Percentiles rank a stretch among this genome's conserved stretches.
These are phyloP conservation scores for Neoarius graeffei DNA, from an alignment of 2,113 vertebrate species.

Conservation along the genomic window DNA sequence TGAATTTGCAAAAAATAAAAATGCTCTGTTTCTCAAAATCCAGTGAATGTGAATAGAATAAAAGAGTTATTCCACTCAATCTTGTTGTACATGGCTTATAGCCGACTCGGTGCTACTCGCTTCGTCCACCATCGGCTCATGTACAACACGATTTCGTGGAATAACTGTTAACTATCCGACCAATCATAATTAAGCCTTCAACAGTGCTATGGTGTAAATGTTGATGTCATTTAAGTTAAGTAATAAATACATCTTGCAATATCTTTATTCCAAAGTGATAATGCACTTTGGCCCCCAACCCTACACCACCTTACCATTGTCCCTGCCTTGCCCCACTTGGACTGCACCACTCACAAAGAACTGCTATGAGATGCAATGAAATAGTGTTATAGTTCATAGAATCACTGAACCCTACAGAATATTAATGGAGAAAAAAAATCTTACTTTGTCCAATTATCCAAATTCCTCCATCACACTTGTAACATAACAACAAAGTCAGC, in stretches of 20 bases:
- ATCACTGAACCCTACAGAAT: neutral
- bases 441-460: slow-evolving; percentile 9
- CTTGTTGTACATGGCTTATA: too few species aligned
- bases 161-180: neutral
- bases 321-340: too few species aligned
- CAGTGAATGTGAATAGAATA: too few species aligned
- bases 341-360: neutral
- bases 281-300: neutral
- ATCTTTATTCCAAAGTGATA: neutral
- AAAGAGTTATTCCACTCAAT: too few species aligned
- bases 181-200: neutral
- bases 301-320: neutral
- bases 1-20: too few species aligned
- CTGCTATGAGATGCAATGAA: neutral
- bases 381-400: neutral
- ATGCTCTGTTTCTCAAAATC: too few species aligned
- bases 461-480: neutral
- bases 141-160: too few species aligned
- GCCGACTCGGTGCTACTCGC: too few species aligned
- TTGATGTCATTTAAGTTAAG: neutral
- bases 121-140: too few species aligned
- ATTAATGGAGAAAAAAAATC: neutral
- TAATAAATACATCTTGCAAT: neutral
- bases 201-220: neutral
- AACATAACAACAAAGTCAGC: slow-evolving; percentile 1